Evolutionary conservation across 2,888 invertebrate species (phyloP).

Genomic region (Nysson spinosus): DNA sequence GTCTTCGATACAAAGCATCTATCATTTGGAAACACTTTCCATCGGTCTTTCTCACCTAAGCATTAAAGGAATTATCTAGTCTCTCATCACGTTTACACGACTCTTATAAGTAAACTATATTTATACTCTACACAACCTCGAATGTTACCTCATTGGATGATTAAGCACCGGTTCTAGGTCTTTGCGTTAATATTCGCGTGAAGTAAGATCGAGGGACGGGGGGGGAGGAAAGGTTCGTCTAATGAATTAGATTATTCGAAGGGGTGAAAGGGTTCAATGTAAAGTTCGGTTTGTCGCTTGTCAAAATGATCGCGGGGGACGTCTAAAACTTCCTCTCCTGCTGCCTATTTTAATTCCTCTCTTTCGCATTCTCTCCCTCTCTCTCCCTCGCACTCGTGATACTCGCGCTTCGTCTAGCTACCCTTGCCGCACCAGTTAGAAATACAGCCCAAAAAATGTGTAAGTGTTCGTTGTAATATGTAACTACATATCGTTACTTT

Average conservation of each 20-base stretch:
- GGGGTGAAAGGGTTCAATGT: slow-evolving; percentile 43
- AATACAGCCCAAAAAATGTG: slow-evolving; percentile 36
- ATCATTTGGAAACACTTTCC: too few relatives aligned
- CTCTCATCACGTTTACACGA: slow-evolving; percentile 11
- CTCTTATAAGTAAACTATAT: slow-evolving; percentile 14
- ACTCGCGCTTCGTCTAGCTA: too few relatives aligned
- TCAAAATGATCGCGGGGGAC: slow-evolving; percentile 29
- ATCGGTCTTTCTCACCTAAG: slow-evolving; percentile 3
- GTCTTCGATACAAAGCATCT: slow-evolving; percentile 24
- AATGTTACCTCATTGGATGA: slow-evolving; percentile 4
- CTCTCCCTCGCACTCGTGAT: too few relatives aligned
- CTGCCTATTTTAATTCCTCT: background rate
- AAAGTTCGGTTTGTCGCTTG: slow-evolving; percentile 33
- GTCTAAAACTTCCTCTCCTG: slow-evolving; percentile 18
- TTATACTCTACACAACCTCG: slow-evolving; percentile 11
- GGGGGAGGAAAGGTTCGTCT: too few relatives aligned
- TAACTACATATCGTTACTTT: slow-evolving; percentile 52
- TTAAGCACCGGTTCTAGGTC: background rate
- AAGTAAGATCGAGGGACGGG: background rate
- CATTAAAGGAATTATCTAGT: background rate
- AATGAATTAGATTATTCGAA: too few relatives aligned
- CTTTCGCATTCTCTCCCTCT: too few relatives aligned
- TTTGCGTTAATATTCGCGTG: background rate
- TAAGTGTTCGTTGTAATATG: slow-evolving; percentile 68
- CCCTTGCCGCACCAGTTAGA: slow-evolving; percentile 35